Conservation (phyloP, 1,140 invertebrate genomes). For the Ephestia elutella region DNA sequence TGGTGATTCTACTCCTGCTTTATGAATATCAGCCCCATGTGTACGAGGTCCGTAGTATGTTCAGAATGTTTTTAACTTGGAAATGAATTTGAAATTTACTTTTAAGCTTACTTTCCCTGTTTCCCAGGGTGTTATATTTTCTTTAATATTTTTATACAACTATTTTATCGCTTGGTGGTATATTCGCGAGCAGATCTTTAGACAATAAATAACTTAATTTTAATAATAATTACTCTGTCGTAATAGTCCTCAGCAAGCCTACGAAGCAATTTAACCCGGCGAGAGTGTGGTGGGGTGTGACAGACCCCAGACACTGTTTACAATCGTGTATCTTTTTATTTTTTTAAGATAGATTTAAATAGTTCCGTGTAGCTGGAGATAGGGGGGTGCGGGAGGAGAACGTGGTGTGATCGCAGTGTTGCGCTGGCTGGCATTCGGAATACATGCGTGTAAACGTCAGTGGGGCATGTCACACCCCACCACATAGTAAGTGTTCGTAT, state of each 20-base stretch:
- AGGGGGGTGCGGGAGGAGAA: too few relatives aligned
- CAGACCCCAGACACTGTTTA: too few relatives aligned
- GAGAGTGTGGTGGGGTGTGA: too few relatives aligned
- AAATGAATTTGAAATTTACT: constrained; percentile 8
- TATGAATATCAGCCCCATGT: constrained; percentile 37
- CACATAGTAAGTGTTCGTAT: too few relatives aligned
- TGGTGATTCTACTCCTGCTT: constrained; percentile 44
- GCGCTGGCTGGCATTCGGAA: too few relatives aligned
- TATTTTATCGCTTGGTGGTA: not conserved
- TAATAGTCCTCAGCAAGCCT: constrained; percentile 37
- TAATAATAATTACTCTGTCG: constrained; percentile 55
- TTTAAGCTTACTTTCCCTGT: not conserved
- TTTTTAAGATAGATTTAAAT: too few relatives aligned
- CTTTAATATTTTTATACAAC: not conserved
- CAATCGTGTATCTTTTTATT: too few relatives aligned
- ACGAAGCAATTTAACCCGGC: constrained; percentile 60
- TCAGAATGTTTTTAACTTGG: not conserved
- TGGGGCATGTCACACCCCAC: too few relatives aligned
- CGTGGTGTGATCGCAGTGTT: too few relatives aligned
- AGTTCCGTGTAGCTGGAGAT: too few relatives aligned
- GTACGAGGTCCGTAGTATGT: not conserved
- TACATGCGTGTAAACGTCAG: too few relatives aligned
- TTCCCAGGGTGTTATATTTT: not conserved
- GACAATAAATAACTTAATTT: constrained; percentile 37
- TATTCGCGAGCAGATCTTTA: too few relatives aligned